Evolutionary conservation across 1,140 invertebrate genomes (phyloP), one percentile per base, ranked within the genome.

Genomic region (Tetragnatha versicolor): DNA sequence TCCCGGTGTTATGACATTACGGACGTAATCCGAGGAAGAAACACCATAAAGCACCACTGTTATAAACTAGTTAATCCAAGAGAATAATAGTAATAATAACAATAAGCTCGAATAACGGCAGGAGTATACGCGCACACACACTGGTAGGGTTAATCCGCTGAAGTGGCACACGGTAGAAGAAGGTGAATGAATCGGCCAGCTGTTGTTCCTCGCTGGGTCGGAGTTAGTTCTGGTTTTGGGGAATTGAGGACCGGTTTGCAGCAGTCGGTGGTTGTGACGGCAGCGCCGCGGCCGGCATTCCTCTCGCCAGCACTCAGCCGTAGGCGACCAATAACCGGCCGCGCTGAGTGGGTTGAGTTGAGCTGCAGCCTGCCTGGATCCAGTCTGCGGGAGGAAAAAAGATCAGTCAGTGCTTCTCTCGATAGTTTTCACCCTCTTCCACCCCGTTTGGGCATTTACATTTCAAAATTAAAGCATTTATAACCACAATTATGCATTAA

Each of bases 271-370:
- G 55, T 7, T 77, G 47, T 77, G 60, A 12, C 35, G 60, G 10
- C 14, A 55, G 29, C 60, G 51, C 45, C 27, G 47, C 9, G 17
- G 27, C 17, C 42, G 55, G 35, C 61, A 77, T 77, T 77, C 73
- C 61, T 53, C 2, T 37, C 47, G 42, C 47, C 63, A 7, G 73
- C 22, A 29, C 20, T 49, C n/a, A 9, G 73, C 73, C 60, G 73
- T 77, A 66, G 73, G 73, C 73, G 61, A 47, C 73, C 73, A 77
- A 77, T 77, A 55, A 66, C 29, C 61, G 33, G 22, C 61, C 22
- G 53, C 61, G 12, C 0, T 33, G 73, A 77, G 73, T 77, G 60
- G 60, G 73, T 76, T 76, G 73, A 76, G 60, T 77, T n/a, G 73
- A 77, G 73, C 53, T 66, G 73, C 47, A 51, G 20, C 45, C 42